Conservation (phyloP, 2,113 vertebrate genomes). For the Gracilinanus agilis region DNA sequence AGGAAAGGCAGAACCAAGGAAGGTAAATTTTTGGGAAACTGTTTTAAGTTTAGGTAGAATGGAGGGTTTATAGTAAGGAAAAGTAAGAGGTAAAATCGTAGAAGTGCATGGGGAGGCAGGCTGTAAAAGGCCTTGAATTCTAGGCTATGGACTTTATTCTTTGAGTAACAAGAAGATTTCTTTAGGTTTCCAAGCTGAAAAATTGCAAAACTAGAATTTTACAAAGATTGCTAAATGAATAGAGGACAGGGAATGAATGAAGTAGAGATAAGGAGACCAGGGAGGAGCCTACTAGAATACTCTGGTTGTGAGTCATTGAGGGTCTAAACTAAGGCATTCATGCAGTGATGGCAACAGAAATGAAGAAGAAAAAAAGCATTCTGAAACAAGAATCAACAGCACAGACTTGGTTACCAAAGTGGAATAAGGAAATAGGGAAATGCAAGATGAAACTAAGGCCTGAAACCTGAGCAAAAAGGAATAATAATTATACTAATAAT, state of each 20-base stretch:
- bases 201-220: background rate
- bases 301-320: background rate
- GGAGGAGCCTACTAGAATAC: background rate
- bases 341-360: background rate
- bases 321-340: background rate
- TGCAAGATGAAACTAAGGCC: background rate
- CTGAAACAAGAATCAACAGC: background rate
- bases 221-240: background rate
- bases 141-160: background rate
- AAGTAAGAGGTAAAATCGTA: background rate
- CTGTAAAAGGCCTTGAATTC: background rate
- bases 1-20: background rate
- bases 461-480: background rate
- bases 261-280: background rate
- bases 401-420: background rate
- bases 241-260: background rate
- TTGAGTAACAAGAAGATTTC: background rate
- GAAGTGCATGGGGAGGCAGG: background rate
- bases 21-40: background rate
- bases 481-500: background rate
- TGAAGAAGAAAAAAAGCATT: background rate
- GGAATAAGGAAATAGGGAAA: background rate
- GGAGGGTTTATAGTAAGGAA: background rate
- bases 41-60: background rate
- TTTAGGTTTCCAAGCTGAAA: background rate